phyloP scores from a whole-genome alignment of 2,888 invertebrate genomes.

The Autographa pulchrina region DNA sequence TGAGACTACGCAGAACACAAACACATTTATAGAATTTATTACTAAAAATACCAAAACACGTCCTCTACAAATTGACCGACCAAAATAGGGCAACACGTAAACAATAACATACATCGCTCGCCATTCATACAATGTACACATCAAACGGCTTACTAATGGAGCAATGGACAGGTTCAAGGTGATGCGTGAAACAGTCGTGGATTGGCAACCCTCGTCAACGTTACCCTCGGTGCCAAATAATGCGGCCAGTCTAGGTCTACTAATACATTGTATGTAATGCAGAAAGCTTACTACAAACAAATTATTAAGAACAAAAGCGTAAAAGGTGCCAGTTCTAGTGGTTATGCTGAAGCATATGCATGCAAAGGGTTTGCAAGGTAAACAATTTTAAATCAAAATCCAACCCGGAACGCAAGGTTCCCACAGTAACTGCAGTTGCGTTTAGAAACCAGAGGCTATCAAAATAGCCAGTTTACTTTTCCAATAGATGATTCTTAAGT shows the following conservation, averaged over 20 bases:
- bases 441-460: neutral
- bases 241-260: conserved; percentile 34
- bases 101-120: neutral
- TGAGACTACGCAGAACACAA: neutral
- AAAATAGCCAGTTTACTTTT: no score
- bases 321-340: neutral
- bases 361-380: neutral
- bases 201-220: conserved; percentile 51
- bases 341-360: neutral
- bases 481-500: no score
- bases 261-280: conserved; percentile 4
- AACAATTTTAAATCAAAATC: neutral
- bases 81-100: conserved; percentile 7
- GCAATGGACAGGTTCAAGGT: conserved; percentile 38
- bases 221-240: conserved; percentile 47
- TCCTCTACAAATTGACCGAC: neutral
- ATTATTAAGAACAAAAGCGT: neutral
- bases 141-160: conserved; percentile 5
- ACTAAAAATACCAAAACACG: conserved; percentile 5
- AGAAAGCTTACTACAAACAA: neutral
- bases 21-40: neutral
- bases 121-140: conserved; percentile 9
- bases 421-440: neutral
- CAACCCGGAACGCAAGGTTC: neutral
- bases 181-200: neutral